A percentile compares a stretch with the other conserved stretches of the same genome.
Conservation (phyloP, 2,888 invertebrate species). For the Agriopis aurantiaria region DNA sequence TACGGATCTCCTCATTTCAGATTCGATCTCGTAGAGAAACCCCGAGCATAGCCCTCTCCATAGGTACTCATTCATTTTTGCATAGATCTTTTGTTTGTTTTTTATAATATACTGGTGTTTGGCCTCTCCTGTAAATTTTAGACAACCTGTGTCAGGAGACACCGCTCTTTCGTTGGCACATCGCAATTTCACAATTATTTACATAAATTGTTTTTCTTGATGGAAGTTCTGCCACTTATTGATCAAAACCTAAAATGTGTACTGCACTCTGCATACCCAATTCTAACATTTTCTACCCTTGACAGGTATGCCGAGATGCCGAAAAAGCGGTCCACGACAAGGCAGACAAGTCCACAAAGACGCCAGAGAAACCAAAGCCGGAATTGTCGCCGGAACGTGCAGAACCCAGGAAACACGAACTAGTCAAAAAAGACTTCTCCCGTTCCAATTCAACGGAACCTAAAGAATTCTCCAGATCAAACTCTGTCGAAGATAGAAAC, state of each 20-base stretch:
- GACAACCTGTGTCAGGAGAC: too few relatives aligned
- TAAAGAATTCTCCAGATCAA: conserved; percentile 47
- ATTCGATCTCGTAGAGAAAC: too few relatives aligned
- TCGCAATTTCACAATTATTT: too few relatives aligned
- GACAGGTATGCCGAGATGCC: conserved; percentile 79
- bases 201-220: too few relatives aligned
- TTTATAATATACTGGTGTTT: too few relatives aligned
- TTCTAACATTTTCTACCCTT: not conserved
- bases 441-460: conserved; percentile 40
- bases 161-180: too few relatives aligned
- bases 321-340: conserved; percentile 78
- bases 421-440: conserved; percentile 42
- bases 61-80: too few relatives aligned
- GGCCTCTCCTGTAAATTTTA: too few relatives aligned
- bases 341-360: conserved; percentile 47
- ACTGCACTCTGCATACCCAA: not conserved
- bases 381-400: conserved; percentile 37
- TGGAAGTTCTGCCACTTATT: too few relatives aligned
- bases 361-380: conserved; percentile 48
- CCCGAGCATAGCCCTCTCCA: too few relatives aligned
- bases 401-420: conserved; percentile 33
- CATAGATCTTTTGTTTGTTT: too few relatives aligned
- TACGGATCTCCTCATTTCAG: too few relatives aligned
- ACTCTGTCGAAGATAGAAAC: conserved; percentile 46
- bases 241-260: not conserved